Evolutionary conservation across 2,888 invertebrate genomes (phyloP).

Genomic region (Cenopis cana): DNA sequence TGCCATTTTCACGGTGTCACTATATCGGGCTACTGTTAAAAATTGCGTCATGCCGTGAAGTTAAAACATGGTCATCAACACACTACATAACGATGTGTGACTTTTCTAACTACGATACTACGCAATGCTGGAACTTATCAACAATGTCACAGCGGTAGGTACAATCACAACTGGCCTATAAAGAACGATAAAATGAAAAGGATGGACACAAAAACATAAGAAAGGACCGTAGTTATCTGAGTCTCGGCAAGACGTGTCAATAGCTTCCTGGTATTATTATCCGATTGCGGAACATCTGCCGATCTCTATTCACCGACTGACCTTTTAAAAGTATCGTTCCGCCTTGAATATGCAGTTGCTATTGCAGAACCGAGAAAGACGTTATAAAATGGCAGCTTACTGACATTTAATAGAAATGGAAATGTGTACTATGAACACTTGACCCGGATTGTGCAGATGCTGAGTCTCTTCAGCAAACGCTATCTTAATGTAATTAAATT

Average conservation of each 20-base stretch:
- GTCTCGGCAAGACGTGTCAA: slow-evolving; percentile 17
- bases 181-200: slow-evolving; percentile 2
- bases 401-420: slow-evolving; percentile 55
- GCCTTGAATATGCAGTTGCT: slow-evolving; percentile 62
- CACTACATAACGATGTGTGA: slow-evolving; percentile 40
- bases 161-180: not conserved
- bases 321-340: slow-evolving; percentile 63
- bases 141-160: not conserved
- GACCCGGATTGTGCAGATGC: slow-evolving; percentile 29
- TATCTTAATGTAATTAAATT: slow-evolving; percentile 15
- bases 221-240: slow-evolving; percentile 10
- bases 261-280: slow-evolving; percentile 52
- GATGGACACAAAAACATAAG: slow-evolving; percentile 3
- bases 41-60: slow-evolving; percentile 46
- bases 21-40: slow-evolving; percentile 47
- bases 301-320: slow-evolving; percentile 71
- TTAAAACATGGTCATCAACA: slow-evolving; percentile 28
- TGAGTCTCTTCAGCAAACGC: slow-evolving; percentile 3
- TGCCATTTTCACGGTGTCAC: slow-evolving; percentile 52
- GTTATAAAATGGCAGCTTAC: slow-evolving; percentile 55
- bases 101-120: slow-evolving; percentile 47
- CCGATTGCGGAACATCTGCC: slow-evolving; percentile 75
- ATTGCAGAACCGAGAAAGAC: slow-evolving; percentile 57
- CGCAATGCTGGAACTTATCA: not conserved
- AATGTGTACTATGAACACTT: slow-evolving; percentile 15